Conservation (phyloP, 2,113 vertebrate genomes). For the Sinocyclocheilus grahami region DNA sequence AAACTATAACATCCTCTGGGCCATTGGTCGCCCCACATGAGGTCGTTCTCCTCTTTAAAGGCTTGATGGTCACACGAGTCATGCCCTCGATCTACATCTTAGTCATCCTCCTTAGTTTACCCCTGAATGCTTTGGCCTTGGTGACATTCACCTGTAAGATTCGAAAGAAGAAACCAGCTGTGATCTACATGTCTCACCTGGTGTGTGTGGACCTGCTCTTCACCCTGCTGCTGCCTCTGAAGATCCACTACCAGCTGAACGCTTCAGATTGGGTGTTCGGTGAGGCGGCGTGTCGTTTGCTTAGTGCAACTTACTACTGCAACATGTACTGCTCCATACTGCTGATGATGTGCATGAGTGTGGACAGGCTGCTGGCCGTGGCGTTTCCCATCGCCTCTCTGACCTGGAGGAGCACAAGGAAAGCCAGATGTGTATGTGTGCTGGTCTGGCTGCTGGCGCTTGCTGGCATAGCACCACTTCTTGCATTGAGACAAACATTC, state of each 20-base stretch:
- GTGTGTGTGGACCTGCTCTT: too few species aligned
- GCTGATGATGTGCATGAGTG: too few species aligned
- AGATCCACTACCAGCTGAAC: too few species aligned
- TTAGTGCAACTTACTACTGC: too few species aligned
- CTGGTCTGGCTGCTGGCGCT: conserved; percentile 84
- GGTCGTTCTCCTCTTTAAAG: conserved; percentile 46
- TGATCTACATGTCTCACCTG: too few species aligned
- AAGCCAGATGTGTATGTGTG: conserved; percentile 75
- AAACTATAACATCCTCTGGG: background rate
- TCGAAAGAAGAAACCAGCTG: conserved; percentile 82
- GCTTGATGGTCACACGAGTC: conserved; percentile 78
- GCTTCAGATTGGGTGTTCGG: too few species aligned
- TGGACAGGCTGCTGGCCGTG: conserved; percentile 76
- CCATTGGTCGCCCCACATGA: background rate
- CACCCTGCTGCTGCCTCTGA: too few species aligned
- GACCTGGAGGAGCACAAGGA: conserved; percentile 60
- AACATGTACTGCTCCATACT: too few species aligned
- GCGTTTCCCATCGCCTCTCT: conserved; percentile 82
- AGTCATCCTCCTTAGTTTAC: conserved; percentile 82
- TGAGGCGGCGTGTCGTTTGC: too few species aligned
- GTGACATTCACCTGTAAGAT: conserved; percentile 80
- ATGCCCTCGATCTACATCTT: conserved; percentile 84
- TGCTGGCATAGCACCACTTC: conserved; percentile 79
- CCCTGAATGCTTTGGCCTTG: conserved; percentile 83
- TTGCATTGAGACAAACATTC: conserved; percentile 80